phyloP scores from a whole-genome alignment of 2,888 invertebrate genomes.

The Ichneumon xanthorius region DNA sequence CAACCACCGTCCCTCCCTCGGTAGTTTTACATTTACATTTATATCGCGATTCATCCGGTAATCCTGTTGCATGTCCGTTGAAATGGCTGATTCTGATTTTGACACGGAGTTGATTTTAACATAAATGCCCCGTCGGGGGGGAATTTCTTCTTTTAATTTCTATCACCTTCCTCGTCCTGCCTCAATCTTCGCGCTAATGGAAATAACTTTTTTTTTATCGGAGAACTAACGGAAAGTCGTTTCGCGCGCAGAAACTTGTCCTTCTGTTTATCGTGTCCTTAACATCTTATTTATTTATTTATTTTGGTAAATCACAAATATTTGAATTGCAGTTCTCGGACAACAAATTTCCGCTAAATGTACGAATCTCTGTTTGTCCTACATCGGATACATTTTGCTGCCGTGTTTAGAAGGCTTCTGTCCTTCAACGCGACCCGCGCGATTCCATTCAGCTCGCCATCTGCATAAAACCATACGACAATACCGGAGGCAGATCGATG shows the following conservation, averaged over 20 bases:
- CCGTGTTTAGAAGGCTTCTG: background rate
- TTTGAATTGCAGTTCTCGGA: background rate
- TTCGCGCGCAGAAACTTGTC: too few relatives aligned
- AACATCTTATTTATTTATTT: background rate
- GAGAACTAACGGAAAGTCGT: too few relatives aligned
- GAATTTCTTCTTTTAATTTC: background rate
- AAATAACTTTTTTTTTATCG: background rate
- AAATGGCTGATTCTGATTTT: slow-evolving; percentile 69
- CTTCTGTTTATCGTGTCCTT: background rate
- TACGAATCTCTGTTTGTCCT: background rate
- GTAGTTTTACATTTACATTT: slow-evolving; percentile 78
- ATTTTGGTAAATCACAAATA: background rate
- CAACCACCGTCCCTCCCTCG: slow-evolving; percentile 5
- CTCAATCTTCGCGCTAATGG: background rate
- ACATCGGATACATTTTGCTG: background rate
- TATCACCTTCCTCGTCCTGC: background rate
- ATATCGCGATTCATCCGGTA: slow-evolving; percentile 78
- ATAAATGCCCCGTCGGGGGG: slow-evolving; percentile 34
- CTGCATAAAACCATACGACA: background rate
- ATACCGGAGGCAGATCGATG: background rate
- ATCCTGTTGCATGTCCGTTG: slow-evolving; percentile 77
- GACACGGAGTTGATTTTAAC: slow-evolving; percentile 26
- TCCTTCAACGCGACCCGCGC: too few relatives aligned
- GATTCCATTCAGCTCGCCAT: background rate
- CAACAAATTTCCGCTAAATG: background rate